Conservation (phyloP, 1,140 invertebrate genomes). For the Stegodyphus dumicola region DNA sequence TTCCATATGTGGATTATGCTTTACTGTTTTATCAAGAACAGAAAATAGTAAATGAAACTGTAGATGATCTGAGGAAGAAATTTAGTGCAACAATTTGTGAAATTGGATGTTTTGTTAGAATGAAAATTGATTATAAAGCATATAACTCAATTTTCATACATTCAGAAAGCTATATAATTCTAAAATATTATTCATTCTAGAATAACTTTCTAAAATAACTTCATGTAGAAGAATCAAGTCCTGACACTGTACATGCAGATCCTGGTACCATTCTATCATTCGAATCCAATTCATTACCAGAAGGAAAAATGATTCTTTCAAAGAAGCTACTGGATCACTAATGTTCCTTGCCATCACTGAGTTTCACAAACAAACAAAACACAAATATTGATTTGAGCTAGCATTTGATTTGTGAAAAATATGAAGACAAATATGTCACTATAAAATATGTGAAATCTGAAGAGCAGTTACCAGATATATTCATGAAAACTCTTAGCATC, state of each 20-base stretch:
- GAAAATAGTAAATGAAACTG: not conserved
- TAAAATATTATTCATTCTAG: too few species aligned
- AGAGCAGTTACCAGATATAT: too few species aligned
- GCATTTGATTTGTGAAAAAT: too few species aligned
- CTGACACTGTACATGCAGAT: not conserved
- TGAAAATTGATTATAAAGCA: conserved; percentile 52
- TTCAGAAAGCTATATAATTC: too few species aligned
- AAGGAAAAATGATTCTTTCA: conserved; percentile 38
- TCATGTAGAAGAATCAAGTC: conserved; percentile 42
- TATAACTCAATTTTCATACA: too few species aligned
- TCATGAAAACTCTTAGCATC: too few species aligned
- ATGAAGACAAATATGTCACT: too few species aligned
- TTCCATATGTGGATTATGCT: conserved; percentile 25
- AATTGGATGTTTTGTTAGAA: conserved; percentile 58
- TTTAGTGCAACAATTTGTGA: conserved; percentile 25
- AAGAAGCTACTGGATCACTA: conserved; percentile 58
- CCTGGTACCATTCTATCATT: not conserved
- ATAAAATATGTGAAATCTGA: too few species aligned
- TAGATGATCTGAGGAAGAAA: conserved; percentile 25
- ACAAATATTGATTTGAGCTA: too few species aligned
- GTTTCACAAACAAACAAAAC: too few species aligned
- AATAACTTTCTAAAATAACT: conserved; percentile 63
- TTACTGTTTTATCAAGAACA: conserved; percentile 10
- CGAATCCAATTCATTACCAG: not conserved
- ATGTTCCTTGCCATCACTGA: conserved; percentile 49